Percentiles rank a stretch among this genome's conserved stretches.
phyloP scores from a whole-genome alignment of 2,113 vertebrate species.

The Parotia lawesii region DNA sequence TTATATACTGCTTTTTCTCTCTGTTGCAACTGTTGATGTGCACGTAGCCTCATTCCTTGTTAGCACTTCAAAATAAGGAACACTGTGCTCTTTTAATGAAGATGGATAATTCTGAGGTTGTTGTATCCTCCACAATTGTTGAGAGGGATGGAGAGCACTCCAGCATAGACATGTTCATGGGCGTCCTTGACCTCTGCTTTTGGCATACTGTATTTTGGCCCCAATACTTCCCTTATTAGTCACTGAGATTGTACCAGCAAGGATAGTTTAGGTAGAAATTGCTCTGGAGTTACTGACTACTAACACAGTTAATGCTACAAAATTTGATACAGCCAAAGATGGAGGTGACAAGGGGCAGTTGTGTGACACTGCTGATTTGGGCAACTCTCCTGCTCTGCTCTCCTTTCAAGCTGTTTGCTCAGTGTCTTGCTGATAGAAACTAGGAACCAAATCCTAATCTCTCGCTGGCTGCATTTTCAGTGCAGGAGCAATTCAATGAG shows the following conservation, averaged over 20 bases:
- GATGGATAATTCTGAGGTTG: neutral
- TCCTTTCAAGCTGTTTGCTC: neutral
- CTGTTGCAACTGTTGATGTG: neutral
- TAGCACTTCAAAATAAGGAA: neutral
- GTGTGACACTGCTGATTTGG: neutral
- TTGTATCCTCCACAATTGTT: neutral
- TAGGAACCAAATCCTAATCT: neutral
- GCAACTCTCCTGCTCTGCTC: neutral
- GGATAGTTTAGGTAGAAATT: neutral
- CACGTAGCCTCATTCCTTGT: neutral
- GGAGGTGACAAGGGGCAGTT: neutral
- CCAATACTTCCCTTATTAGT: neutral
- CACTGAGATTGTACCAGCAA: neutral
- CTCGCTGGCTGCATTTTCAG: neutral
- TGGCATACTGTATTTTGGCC: neutral
- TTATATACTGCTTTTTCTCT: neutral
- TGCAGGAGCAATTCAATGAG: neutral
- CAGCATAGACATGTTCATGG: neutral
- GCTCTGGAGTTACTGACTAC: neutral
- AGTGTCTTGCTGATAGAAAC: neutral
- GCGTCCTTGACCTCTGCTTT: neutral
- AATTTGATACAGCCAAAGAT: neutral
- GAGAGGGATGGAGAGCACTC: neutral
- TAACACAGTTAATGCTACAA: neutral
- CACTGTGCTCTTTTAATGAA: neutral